Conservation (phyloP, 2,113 vertebrate species). For the Vireo altiloquus region DNA sequence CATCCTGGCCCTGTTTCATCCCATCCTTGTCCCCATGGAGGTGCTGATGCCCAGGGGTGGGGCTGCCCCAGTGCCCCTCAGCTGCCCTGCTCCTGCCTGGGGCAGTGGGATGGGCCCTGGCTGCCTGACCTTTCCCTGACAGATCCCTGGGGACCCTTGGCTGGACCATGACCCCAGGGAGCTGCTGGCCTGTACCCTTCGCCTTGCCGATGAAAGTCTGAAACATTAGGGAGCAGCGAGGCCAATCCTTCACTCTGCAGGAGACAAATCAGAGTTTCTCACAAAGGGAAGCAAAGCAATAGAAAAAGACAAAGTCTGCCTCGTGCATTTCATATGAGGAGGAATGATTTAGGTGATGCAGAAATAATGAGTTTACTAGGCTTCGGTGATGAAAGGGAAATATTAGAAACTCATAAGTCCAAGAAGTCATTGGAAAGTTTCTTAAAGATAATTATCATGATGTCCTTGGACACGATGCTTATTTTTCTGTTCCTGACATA, state of each 20-base stretch:
- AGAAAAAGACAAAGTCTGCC: not conserved
- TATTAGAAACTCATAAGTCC: not conserved
- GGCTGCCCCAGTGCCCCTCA: rapidly evolving
- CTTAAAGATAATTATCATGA: not conserved
- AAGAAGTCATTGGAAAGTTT: not conserved
- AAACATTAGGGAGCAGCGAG: not conserved
- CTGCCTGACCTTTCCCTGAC: not conserved
- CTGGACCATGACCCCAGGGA: too few relatives aligned
- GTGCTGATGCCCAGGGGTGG: rapidly evolving
- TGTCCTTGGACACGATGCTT: not conserved
- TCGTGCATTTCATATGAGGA: not conserved
- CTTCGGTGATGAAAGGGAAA: not conserved
- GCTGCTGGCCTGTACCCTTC: rapidly evolving
- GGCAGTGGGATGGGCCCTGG: rapidly evolving
- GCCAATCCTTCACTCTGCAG: not conserved
- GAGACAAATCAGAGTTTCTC: not conserved
- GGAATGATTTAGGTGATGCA: not conserved
- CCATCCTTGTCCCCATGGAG: too few relatives aligned
- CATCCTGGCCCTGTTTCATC: rapidly evolving
- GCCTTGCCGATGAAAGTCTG: not conserved
- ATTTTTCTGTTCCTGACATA: conserved; percentile 10
- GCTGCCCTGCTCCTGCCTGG: not conserved
- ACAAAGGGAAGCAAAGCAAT: not conserved
- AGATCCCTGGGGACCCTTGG: not conserved
- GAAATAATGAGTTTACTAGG: conserved; percentile 19